These are phyloP conservation scores for Caenorhabditis drosophilae DNA, from an alignment of 2,888 invertebrate genomes.

Conservation along the genomic window DNA sequence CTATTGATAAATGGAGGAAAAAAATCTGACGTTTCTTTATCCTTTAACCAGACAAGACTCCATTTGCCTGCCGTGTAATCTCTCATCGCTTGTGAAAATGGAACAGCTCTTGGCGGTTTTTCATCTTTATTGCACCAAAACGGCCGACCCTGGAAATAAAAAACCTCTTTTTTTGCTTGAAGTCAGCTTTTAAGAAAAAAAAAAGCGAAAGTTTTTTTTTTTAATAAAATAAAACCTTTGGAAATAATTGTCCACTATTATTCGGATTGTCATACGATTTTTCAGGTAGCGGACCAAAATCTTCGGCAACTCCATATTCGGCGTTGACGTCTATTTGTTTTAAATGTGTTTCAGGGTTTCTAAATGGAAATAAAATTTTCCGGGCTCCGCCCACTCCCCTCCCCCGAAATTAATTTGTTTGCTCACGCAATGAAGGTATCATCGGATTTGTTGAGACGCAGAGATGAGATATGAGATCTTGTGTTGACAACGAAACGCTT, in stretches of 20 bases:
- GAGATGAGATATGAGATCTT: too few species aligned
- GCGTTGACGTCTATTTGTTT: background rate
- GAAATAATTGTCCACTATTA: conserved; percentile 1
- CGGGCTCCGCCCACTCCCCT: too few species aligned
- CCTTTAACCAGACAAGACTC: too few species aligned
- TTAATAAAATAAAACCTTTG: background rate
- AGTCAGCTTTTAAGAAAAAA: background rate
- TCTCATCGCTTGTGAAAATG: background rate
- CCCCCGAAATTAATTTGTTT: too few species aligned
- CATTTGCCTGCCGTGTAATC: conserved; percentile 7
- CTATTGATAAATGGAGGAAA: too few species aligned
- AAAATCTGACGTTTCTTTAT: too few species aligned
- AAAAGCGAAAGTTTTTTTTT: background rate
- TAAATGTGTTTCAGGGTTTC: background rate
- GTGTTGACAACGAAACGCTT: too few species aligned
- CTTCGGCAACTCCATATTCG: conserved; percentile 1
- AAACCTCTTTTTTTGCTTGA: background rate
- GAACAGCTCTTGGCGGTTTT: background rate
- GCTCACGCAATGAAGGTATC: conserved; percentile 2
- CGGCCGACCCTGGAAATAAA: conserved; percentile 2
- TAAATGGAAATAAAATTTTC: background rate
- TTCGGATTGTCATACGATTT: conserved; percentile 1
- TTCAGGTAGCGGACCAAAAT: background rate
- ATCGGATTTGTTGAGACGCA: conserved; percentile 4
- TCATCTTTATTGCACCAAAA: conserved; percentile 7